Conservation (phyloP, 1,140 invertebrate species). For the Temnothorax longispinosus region DNA sequence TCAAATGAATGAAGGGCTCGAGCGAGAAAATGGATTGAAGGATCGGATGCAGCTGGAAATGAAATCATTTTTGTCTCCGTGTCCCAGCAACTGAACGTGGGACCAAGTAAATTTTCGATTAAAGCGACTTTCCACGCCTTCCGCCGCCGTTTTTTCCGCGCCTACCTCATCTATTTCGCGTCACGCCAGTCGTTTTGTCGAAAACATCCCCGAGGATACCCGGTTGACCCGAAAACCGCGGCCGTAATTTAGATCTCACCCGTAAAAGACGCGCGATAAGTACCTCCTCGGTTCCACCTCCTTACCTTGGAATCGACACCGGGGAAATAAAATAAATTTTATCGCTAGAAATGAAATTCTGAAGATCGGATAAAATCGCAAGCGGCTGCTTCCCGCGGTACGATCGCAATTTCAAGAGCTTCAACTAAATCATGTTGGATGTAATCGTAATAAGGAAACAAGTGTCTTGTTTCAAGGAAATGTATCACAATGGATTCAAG, state of each 20-base stretch:
- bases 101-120: slow-evolving; percentile 29
- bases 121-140: slow-evolving; percentile 10
- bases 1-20: slow-evolving; percentile 15
- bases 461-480: too few species aligned
- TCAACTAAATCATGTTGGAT: not conserved
- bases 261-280: slow-evolving; percentile 29
- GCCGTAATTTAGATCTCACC: slow-evolving; percentile 19
- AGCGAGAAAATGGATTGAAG: slow-evolving; percentile 21
- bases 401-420: not conserved
- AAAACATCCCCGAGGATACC: not conserved
- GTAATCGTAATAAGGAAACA: not conserved
- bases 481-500: not conserved
- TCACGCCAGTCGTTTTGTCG: not conserved
- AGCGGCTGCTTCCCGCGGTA: not conserved
- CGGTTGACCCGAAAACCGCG: slow-evolving; percentile 15
- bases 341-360: slow-evolving; percentile 12
- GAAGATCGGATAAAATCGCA: not conserved
- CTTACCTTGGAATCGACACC: not conserved
- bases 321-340: slow-evolving; percentile 35
- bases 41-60: slow-evolving; percentile 36
- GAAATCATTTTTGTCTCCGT: slow-evolving; percentile 26
- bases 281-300: not conserved
- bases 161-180: not conserved
- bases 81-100: not conserved
- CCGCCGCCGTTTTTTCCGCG: not conserved